Conservation (phyloP, 2,113 vertebrate species). For the Austrofundulus limnaeus region DNA sequence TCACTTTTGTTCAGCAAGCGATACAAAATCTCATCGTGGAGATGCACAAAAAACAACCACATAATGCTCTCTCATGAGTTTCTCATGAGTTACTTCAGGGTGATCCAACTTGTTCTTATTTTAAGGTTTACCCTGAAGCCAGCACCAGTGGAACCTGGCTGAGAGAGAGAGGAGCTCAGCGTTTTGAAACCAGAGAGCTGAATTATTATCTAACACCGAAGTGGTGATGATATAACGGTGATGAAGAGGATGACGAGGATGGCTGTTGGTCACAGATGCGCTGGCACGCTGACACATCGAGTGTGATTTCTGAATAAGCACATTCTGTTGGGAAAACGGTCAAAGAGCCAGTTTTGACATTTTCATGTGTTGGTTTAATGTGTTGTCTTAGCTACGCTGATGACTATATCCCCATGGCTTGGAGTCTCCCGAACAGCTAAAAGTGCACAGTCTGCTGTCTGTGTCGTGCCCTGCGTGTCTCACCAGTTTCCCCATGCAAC, state of each 20-base stretch:
- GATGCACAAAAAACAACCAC: too few species aligned
- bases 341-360: conserved; percentile 22
- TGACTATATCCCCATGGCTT: conserved; percentile 10
- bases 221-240: conserved; percentile 60
- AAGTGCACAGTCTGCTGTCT: not conserved
- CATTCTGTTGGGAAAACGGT: conserved; percentile 56
- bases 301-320: conserved; percentile 71
- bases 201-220: conserved; percentile 52
- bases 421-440: conserved; percentile 7
- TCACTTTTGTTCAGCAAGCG: too few species aligned
- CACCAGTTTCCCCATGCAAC: conserved; percentile 98
- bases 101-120: conserved; percentile 21
- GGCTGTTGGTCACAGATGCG: conserved; percentile 57
- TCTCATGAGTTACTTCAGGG: not conserved
- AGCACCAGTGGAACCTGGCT: not conserved
- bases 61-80: too few species aligned
- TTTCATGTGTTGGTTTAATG: conserved; percentile 29
- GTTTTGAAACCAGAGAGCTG: conserved; percentile 19
- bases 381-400: conserved; percentile 25
- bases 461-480: conserved; percentile 48
- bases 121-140: conserved; percentile 18
- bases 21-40: too few species aligned
- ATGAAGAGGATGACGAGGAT: conserved; percentile 56
- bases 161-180: conserved; percentile 28
- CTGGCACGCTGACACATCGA: conserved; percentile 53